phyloP scores from a whole-genome alignment of 2,888 invertebrate genomes.

The Cosmia trapezina region DNA sequence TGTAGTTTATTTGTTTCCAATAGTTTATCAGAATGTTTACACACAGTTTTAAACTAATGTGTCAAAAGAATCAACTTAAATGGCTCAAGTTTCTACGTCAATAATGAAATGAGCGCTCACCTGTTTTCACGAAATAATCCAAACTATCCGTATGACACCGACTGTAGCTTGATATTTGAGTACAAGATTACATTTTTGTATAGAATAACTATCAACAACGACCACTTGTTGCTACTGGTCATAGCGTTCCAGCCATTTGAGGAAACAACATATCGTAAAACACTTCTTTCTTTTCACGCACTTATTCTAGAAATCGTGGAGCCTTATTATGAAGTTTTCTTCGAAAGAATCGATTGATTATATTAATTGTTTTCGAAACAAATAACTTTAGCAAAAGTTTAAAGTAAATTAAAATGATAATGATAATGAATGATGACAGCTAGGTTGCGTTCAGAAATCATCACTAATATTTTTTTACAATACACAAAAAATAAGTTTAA shows the following conservation, averaged over 20 bases:
- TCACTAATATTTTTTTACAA: neutral
- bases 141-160: constrained; percentile 29
- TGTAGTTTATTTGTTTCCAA: constrained; percentile 5
- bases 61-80: constrained; percentile 14
- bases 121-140: constrained; percentile 37
- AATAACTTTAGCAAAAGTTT: constrained; percentile 7
- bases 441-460: constrained; percentile 34
- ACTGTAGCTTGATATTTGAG: constrained; percentile 29
- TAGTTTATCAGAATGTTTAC: constrained; percentile 50
- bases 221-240: constrained; percentile 50
- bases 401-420: constrained; percentile 14
- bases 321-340: neutral
- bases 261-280: constrained; percentile 10
- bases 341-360: neutral
- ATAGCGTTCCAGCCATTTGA: constrained; percentile 43
- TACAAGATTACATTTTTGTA: constrained; percentile 59
- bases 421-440: too few relatives aligned
- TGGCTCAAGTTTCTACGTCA: neutral
- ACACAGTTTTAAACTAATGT: constrained; percentile 19
- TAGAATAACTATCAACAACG: constrained; percentile 47
- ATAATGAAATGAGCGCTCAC: constrained; percentile 39
- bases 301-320: neutral
- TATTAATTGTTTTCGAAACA: constrained; percentile 9
- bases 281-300: neutral
- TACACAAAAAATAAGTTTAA: neutral